Conservation (phyloP, 1,140 invertebrate genomes). For the Meloidogyne floridensis region DNA sequence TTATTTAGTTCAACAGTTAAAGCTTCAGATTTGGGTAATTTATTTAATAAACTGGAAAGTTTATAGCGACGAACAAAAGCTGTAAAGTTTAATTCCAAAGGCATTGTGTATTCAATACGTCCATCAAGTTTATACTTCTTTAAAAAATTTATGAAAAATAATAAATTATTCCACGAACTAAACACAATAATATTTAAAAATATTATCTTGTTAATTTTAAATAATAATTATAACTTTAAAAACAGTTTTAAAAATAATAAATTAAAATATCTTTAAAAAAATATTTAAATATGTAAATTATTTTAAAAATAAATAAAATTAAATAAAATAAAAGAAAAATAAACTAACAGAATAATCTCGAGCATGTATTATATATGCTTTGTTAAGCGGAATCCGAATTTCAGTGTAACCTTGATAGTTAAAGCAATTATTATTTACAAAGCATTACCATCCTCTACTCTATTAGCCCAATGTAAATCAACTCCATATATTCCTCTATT, state of each 20-base stretch:
- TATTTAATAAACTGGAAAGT: not conserved
- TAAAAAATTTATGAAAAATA: not conserved
- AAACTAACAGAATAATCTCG: not conserved
- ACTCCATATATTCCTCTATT: constrained; percentile 4
- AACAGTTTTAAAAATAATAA: no score
- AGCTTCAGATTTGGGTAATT: not conserved
- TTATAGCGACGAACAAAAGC: not conserved
- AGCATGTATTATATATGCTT: constrained; percentile 7
- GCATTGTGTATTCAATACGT: not conserved
- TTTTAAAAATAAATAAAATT: no score
- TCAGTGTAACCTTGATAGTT: not conserved
- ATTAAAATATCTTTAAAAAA: no score
- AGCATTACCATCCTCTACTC: not conserved
- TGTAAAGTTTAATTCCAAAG: constrained; percentile 5
- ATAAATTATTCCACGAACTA: no score
- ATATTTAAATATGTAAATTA: no score
- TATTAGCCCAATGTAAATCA: constrained; percentile 1
- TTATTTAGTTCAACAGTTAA: constrained; percentile 1
- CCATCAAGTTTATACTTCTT: constrained; percentile 4
- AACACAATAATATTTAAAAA: no score
- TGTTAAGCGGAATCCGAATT: not conserved
- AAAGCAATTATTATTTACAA: not conserved
- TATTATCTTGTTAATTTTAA: no score
- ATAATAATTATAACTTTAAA: no score
- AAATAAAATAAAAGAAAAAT: not conserved